Conservation (phyloP, 2,797 vertebrate species). For the Tragelaphus oryx region DNA sequence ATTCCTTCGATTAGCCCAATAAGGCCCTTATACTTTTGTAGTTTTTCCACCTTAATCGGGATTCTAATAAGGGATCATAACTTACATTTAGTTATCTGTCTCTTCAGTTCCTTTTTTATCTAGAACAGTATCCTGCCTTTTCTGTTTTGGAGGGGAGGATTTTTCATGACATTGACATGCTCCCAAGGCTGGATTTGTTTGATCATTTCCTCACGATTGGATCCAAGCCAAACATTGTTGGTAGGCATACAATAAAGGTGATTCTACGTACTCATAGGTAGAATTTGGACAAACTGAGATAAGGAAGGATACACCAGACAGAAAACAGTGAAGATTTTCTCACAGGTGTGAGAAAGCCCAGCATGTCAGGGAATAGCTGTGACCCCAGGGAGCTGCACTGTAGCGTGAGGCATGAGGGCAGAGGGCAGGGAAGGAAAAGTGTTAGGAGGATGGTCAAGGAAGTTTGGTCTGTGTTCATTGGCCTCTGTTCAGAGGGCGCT, state of each 20-base stretch:
- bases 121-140: background rate
- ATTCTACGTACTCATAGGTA: background rate
- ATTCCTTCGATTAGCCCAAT: background rate
- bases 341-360: background rate
- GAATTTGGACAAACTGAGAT: background rate
- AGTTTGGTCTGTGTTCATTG: background rate
- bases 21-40: background rate
- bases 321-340: background rate
- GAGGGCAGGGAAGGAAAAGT: background rate
- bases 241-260: background rate
- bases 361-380: background rate
- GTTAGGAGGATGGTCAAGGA: background rate
- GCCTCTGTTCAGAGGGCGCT: background rate
- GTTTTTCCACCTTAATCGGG: background rate
- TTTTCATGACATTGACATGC: background rate
- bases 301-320: background rate
- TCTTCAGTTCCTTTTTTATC: background rate
- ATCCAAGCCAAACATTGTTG: background rate
- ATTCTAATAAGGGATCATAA: background rate
- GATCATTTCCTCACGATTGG: background rate
- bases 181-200: background rate
- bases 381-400: background rate
- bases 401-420: too few relatives aligned
- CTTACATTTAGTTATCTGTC: background rate
- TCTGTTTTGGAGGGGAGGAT: background rate